Percentiles rank a stretch among this genome's conserved stretches.
Evolutionary conservation across 2,888 invertebrate species (phyloP).

Genomic region (Drosophila rellima): DNA sequence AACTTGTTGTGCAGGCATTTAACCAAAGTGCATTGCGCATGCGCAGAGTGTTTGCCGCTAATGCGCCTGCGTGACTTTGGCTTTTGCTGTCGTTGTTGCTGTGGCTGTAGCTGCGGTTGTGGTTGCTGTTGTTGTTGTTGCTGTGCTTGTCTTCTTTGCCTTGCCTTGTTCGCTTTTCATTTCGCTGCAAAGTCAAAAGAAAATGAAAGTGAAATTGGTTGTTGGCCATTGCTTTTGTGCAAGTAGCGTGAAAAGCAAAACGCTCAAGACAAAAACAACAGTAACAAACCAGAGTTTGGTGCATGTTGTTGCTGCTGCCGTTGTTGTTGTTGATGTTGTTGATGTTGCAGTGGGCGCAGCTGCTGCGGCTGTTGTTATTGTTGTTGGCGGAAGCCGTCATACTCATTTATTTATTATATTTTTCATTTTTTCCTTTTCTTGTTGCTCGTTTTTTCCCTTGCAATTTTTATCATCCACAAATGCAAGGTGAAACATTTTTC

Average conservation of each 20-base stretch:
- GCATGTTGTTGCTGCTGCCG: slow-evolving; percentile 30
- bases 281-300: slow-evolving; percentile 31
- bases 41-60: slow-evolving; percentile 59
- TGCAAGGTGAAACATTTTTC: slow-evolving; percentile 61
- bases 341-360: slow-evolving; percentile 38
- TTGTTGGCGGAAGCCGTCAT: slow-evolving; percentile 69
- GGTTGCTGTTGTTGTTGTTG: slow-evolving; percentile 21
- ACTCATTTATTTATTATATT: slow-evolving; percentile 67
- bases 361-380: slow-evolving; percentile 52
- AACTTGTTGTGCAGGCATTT: slow-evolving; percentile 41
- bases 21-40: slow-evolving; percentile 70
- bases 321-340: slow-evolving; percentile 31
- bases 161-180: slow-evolving; percentile 61
- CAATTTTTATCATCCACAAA: slow-evolving; percentile 37
- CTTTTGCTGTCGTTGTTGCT: slow-evolving; percentile 38
- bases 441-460: slow-evolving; percentile 24
- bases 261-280: slow-evolving; percentile 40
- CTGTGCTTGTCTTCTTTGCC: slow-evolving; percentile 22
- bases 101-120: slow-evolving; percentile 17
- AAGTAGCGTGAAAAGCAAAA: slow-evolving; percentile 70
- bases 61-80: slow-evolving; percentile 70
- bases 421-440: slow-evolving; percentile 26
- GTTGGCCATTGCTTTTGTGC: slow-evolving; percentile 70
- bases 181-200: slow-evolving; percentile 67
- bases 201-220: slow-evolving; percentile 82